phyloP scores from a whole-genome alignment of 2,888 invertebrate genomes.

The Tyria jacobaeae region DNA sequence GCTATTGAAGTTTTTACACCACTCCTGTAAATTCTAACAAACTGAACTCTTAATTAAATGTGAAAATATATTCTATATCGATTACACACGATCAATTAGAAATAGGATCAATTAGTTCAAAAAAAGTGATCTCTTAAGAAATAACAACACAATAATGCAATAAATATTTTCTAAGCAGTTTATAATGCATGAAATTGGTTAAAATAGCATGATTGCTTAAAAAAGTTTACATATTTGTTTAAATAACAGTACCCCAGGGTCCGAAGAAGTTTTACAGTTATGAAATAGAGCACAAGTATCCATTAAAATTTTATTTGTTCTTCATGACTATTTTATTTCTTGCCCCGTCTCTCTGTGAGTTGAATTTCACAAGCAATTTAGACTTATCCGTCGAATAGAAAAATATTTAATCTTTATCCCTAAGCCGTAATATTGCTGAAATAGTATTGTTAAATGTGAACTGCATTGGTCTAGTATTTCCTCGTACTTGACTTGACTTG shows the following conservation, averaged over 20 bases:
- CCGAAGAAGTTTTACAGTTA: conserved; percentile 5
- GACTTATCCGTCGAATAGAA: conserved; percentile 22
- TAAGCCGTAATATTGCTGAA: conserved; percentile 12
- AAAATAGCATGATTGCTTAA: neutral
- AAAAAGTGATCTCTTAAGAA: too few relatives aligned
- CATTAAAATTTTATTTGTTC: conserved; percentile 47
- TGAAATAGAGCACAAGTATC: conserved; percentile 24
- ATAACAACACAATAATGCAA: too few relatives aligned
- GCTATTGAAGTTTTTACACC: too few relatives aligned
- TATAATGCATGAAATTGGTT: neutral
- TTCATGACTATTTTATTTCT: conserved; percentile 37
- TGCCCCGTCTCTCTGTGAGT: conserved; percentile 33
- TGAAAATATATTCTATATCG: neutral
- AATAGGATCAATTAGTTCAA: too few relatives aligned
- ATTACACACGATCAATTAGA: too few relatives aligned
- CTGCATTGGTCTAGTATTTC: neutral
- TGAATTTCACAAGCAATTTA: conserved; percentile 43
- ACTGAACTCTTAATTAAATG: neutral
- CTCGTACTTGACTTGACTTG: too few relatives aligned
- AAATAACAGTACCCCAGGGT: neutral
- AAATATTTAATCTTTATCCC: conserved; percentile 21
- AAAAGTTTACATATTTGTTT: neutral
- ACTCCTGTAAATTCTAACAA: neutral
- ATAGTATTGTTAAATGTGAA: conserved; percentile 2
- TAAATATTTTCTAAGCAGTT: neutral